Conservation (phyloP, 1,140 invertebrate genomes). For the Drosophila setifemur region DNA sequence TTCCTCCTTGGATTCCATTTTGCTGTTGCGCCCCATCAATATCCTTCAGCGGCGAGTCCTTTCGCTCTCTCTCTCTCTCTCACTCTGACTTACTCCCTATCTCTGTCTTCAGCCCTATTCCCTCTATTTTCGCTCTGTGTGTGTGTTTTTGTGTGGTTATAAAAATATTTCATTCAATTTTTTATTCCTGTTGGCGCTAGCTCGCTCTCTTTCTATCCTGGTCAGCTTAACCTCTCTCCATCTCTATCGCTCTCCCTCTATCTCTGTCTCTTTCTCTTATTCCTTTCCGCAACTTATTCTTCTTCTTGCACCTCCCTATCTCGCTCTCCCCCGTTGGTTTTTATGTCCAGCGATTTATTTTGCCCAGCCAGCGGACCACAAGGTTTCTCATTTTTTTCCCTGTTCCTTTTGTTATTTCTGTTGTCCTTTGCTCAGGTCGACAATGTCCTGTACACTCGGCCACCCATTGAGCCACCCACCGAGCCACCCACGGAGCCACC, state of each 20-base stretch:
- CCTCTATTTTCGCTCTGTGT: slow-evolving; percentile 17
- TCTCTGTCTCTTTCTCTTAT: not conserved
- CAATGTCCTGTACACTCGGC: slow-evolving; percentile 43
- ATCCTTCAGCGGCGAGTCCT: slow-evolving; percentile 41
- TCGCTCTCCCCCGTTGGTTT: slow-evolving; percentile 48
- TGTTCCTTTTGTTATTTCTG: slow-evolving; percentile 38
- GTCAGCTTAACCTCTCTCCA: not conserved
- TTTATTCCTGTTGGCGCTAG: slow-evolving; percentile 58
- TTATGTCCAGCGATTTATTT: slow-evolving; percentile 76
- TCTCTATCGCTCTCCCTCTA: slow-evolving; percentile 20
- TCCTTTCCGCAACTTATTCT: not conserved
- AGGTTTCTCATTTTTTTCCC: slow-evolving; percentile 68
- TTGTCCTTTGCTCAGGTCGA: slow-evolving; percentile 56
- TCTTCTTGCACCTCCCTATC: slow-evolving; percentile 22
- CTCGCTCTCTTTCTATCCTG: slow-evolving; percentile 19
- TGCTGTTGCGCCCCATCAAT: slow-evolving; percentile 75
- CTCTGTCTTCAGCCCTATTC: slow-evolving; percentile 2
- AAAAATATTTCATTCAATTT: slow-evolving; percentile 81
- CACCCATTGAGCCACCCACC: not conserved
- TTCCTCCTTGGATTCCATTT: slow-evolving; percentile 32
- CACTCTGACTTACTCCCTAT: not conserved
- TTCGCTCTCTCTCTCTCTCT: slow-evolving; percentile 8
- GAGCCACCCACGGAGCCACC: too few relatives aligned
- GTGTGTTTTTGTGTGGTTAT: slow-evolving; percentile 56
- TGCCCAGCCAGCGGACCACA: slow-evolving; percentile 62